Percentiles rank a stretch among this genome's conserved stretches.
Conservation (phyloP, 1,140 invertebrate species). For the Drosophila arawakana region DNA sequence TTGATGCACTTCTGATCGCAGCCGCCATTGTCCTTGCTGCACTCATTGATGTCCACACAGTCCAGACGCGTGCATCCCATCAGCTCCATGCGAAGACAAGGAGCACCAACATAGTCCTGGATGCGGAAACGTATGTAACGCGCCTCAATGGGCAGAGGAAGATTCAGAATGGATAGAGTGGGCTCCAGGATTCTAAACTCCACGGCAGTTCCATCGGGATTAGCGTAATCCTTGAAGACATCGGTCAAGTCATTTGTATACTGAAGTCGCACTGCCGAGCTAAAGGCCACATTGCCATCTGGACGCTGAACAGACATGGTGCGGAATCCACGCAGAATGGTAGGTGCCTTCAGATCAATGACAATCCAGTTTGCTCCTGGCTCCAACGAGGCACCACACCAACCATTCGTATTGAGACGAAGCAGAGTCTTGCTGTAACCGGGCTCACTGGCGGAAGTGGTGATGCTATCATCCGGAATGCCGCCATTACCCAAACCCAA, state of each 20-base stretch:
- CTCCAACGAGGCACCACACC: slow-evolving; percentile 94
- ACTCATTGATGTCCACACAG: slow-evolving; percentile 97
- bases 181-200: slow-evolving; percentile 95
- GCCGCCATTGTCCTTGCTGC: slow-evolving; percentile 94
- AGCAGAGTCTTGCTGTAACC: slow-evolving; percentile 93
- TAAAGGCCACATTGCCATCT: slow-evolving; percentile 93
- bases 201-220: slow-evolving; percentile 95
- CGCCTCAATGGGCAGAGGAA: slow-evolving; percentile 96
- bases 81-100: slow-evolving; percentile 94
- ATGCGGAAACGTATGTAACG: slow-evolving; percentile 95
- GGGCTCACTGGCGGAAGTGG: slow-evolving; percentile 92
- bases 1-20: slow-evolving; percentile 98
- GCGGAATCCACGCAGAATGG: slow-evolving; percentile 94
- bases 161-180: slow-evolving; percentile 93
- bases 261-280: slow-evolving; percentile 93
- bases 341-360: slow-evolving; percentile 95
- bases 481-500: slow-evolving; percentile 95
- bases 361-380: slow-evolving; percentile 95
- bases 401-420: slow-evolving; percentile 92
- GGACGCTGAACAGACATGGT: slow-evolving; percentile 93
- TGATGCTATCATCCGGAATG: slow-evolving; percentile 95
- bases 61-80: slow-evolving; percentile 97
- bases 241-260: slow-evolving; percentile 96
- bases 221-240: slow-evolving; percentile 95
- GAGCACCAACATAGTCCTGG: slow-evolving; percentile 94